phyloP scores from a whole-genome alignment of 2,113 vertebrate species.

The Baryphthengus martii region DNA sequence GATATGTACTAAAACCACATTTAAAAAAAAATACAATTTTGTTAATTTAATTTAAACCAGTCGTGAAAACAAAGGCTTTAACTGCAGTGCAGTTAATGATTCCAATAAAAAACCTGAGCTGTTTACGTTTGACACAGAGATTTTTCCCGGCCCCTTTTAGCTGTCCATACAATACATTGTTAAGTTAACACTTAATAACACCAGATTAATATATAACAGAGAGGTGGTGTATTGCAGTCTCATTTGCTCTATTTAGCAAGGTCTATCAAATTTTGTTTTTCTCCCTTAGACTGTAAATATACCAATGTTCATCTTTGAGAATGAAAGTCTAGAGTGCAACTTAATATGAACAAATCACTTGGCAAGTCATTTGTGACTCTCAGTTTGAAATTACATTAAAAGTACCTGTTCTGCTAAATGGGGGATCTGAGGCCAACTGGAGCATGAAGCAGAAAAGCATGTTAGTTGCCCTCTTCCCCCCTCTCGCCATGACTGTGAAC shows the following conservation, averaged over 20 bases:
- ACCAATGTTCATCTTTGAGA: conserved; percentile 22
- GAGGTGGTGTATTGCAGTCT: conserved; percentile 13
- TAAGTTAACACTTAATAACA: conserved; percentile 79
- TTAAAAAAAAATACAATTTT: background rate
- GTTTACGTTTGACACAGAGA: conserved; percentile 50
- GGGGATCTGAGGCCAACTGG: background rate
- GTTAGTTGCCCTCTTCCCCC: background rate
- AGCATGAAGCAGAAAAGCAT: background rate
- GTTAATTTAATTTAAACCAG: conserved; percentile 31
- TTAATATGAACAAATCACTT: background rate
- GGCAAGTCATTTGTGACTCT: background rate
- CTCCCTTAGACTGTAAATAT: conserved; percentile 18
- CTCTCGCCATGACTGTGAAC: background rate
- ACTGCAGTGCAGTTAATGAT: conserved; percentile 67
- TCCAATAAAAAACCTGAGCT: conserved; percentile 30
- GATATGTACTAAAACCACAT: background rate
- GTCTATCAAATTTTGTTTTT: conserved; percentile 64
- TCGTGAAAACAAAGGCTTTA: background rate
- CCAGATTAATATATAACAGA: conserved; percentile 78
- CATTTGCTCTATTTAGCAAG: conserved; percentile 64
- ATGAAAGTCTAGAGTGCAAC: conserved; percentile 8
- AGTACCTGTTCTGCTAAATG: background rate
- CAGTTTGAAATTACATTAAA: background rate
- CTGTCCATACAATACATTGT: conserved; percentile 57
- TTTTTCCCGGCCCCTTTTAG: conserved; percentile 22